phyloP scores from a whole-genome alignment of 2,888 invertebrate species.

The Falcaria lacertinaria region DNA sequence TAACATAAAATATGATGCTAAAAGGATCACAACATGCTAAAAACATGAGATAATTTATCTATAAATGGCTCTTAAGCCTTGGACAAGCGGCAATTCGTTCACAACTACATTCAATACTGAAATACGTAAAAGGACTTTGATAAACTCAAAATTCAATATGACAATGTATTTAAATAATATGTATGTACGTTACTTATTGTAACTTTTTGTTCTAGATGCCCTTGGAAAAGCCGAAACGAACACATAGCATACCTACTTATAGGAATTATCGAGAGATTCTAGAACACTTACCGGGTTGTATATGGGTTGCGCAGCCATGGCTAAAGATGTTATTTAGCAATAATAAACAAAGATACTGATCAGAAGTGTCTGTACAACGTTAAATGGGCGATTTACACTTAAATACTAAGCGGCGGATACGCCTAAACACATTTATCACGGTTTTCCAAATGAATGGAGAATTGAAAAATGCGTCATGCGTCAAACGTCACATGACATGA shows the following conservation, averaged over 20 bases:
- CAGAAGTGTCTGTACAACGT: conserved; percentile 19
- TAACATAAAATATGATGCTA: no score
- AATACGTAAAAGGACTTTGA: conserved; percentile 13
- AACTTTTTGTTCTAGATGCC: conserved; percentile 43
- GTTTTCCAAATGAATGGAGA: conserved; percentile 37
- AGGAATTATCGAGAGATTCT: conserved; percentile 10
- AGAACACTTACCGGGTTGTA: conserved; percentile 62
- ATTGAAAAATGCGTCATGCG: conserved; percentile 55
- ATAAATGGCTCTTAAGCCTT: conserved; percentile 18
- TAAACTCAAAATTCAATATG: conserved; percentile 18
- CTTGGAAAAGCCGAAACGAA: conserved; percentile 46
- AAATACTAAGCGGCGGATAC: conserved; percentile 36
- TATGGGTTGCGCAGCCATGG: conserved; percentile 58
- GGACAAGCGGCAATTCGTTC: conserved; percentile 9
- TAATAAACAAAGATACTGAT: conserved; percentile 10
- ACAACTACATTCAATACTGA: neutral
- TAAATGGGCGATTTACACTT: conserved; percentile 28
- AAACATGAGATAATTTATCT: conserved; percentile 3
- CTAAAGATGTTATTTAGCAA: conserved; percentile 17
- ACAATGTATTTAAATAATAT: conserved; percentile 37
- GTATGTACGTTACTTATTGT: conserved; percentile 29
- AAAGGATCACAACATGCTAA: no score
- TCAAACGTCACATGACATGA: no score
- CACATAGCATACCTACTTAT: conserved; percentile 13
- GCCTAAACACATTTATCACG: conserved; percentile 41